phyloP scores from a whole-genome alignment of 2,888 invertebrate species.

The Ischnus inquisitorius region DNA sequence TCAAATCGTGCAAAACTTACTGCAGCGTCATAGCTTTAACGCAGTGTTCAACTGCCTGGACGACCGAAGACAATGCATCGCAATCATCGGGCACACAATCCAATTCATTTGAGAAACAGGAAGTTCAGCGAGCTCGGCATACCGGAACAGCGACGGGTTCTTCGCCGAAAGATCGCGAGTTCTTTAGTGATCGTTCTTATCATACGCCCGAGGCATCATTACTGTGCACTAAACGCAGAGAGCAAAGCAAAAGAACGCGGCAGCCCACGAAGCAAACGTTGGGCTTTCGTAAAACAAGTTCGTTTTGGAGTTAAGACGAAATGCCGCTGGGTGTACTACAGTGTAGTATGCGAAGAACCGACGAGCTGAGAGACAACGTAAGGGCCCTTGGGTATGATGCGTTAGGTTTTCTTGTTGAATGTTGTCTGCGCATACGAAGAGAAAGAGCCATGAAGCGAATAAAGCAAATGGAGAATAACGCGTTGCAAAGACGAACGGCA shows the following conservation, averaged over 20 bases:
- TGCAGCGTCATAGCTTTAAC: not conserved
- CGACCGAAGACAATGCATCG: not conserved
- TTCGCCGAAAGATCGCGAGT: not conserved
- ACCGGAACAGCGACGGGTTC: not conserved
- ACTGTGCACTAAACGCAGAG: not conserved
- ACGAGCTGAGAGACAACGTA: not conserved
- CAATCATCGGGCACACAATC: not conserved
- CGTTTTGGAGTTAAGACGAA: constrained; percentile 14
- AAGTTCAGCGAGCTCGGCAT: not conserved
- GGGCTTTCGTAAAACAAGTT: not conserved
- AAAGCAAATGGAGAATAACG: constrained; percentile 15
- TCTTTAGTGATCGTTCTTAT: not conserved
- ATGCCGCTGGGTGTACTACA: constrained; percentile 4
- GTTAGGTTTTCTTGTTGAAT: constrained; percentile 14
- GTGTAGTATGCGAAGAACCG: not conserved
- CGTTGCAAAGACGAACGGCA: constrained; percentile 8
- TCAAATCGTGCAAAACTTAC: not conserved
- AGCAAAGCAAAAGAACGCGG: not conserved
- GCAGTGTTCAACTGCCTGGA: not conserved
- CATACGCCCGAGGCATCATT: not conserved
- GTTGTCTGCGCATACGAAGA: not conserved
- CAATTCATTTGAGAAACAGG: not conserved
- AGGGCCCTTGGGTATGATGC: constrained; percentile 21
- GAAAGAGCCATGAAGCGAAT: not conserved
- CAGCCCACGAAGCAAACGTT: not conserved